A percentile compares a stretch with the other conserved stretches of the same genome.
These are phyloP conservation scores for Sabatieria punctata DNA, from an alignment of 2,888 invertebrate species.

Conservation along the genomic window DNA sequence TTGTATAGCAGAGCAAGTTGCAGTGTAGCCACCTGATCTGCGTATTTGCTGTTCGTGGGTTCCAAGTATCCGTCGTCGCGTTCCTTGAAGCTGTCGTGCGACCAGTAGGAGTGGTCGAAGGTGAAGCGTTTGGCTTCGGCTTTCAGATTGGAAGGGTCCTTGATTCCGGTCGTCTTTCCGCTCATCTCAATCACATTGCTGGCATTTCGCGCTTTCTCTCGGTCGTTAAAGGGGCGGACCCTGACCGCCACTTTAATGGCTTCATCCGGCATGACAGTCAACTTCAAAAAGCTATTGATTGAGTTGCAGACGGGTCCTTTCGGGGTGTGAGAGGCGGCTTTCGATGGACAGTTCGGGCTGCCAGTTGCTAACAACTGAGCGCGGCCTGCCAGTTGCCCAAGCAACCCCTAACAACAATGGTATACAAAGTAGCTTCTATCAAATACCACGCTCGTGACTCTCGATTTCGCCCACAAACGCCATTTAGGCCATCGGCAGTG, in stretches of 20 bases:
- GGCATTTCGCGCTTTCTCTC: constrained; percentile 39
- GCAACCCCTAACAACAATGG: too few relatives aligned
- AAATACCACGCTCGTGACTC: too few relatives aligned
- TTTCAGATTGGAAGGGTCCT: constrained; percentile 34
- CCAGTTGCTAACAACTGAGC: too few relatives aligned
- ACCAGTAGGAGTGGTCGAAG: constrained; percentile 44
- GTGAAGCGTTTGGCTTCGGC: constrained; percentile 37
- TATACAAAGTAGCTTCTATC: too few relatives aligned
- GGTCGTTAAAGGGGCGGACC: constrained; percentile 42
- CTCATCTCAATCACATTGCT: constrained; percentile 37
- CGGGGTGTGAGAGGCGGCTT: too few relatives aligned
- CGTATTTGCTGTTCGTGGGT: constrained; percentile 35
- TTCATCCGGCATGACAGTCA: constrained; percentile 36
- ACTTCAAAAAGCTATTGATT: too few relatives aligned
- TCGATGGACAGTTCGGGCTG: too few relatives aligned
- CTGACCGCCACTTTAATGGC: constrained; percentile 42
- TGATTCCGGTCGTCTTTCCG: constrained; percentile 33
- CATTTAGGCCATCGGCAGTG: too few relatives aligned
- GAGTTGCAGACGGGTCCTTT: too few relatives aligned
- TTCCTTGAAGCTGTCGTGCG: constrained; percentile 40
- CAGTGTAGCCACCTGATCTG: constrained; percentile 37
- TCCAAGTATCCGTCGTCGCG: constrained; percentile 35
- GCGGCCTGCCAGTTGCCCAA: too few relatives aligned
- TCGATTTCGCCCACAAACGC: too few relatives aligned
- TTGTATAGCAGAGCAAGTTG: not conserved